Percentiles rank a stretch among this genome's conserved stretches.
Evolutionary conservation across 2,888 invertebrate genomes (phyloP).

Genomic region (Rutpela maculata): DNA sequence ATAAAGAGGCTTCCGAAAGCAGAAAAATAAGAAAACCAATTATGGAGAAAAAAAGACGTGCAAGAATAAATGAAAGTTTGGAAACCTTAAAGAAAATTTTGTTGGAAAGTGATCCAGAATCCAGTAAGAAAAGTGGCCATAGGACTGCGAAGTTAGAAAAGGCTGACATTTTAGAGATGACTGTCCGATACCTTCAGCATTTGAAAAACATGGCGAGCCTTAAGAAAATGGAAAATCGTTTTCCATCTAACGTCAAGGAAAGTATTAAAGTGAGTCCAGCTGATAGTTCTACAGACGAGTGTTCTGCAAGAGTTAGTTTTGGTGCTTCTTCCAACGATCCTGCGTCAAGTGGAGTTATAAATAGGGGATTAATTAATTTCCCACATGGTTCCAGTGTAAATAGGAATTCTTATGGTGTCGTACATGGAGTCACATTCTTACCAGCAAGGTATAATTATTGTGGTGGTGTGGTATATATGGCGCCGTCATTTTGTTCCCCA

Average conservation of each 20-base stretch:
- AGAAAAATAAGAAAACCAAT: conserved; percentile 75
- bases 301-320: background rate
- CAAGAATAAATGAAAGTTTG: conserved; percentile 76
- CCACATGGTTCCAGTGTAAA: background rate
- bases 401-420: background rate
- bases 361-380: background rate
- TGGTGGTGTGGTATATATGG: conserved; percentile 21
- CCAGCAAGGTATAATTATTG: background rate
- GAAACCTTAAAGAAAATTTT: conserved; percentile 76
- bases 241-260: conserved; percentile 47
- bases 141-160: conserved; percentile 79
- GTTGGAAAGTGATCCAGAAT: conserved; percentile 71
- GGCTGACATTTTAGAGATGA: conserved; percentile 81
- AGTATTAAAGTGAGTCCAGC: conserved; percentile 56
- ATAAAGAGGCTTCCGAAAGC: conserved; percentile 64
- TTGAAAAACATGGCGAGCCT: conserved; percentile 71
- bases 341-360: background rate
- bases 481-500: background rate
- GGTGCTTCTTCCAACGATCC: background rate
- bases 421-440: background rate
- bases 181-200: conserved; percentile 77
- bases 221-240: background rate
- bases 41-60: conserved; percentile 76
- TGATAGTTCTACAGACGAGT: conserved; percentile 64
- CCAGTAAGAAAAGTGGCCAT: conserved; percentile 65